Evolutionary conservation across 2,797 vertebrate genomes (phyloP).

Genomic region (Sparus aurata): DNA sequence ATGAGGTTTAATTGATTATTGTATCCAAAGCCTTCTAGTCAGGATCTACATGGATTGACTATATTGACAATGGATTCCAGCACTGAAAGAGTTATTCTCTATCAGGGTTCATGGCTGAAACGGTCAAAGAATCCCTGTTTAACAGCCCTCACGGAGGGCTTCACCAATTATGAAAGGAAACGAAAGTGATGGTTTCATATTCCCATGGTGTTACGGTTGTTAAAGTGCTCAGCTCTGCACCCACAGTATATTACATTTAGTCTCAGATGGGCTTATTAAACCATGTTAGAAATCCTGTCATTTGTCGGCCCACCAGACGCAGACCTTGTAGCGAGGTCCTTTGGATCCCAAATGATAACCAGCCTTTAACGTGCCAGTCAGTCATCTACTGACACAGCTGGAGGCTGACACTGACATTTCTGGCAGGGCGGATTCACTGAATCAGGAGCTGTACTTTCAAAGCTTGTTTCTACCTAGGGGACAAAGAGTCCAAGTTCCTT

Average conservation of each 20-base stretch:
- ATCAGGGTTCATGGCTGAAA: conserved; percentile 3
- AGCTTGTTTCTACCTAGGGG: conserved; percentile 16
- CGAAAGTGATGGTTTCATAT: conserved; percentile 45
- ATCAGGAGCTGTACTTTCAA: conserved; percentile 27
- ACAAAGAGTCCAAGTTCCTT: not conserved
- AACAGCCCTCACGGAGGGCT: conserved; percentile 27
- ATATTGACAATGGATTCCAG: not conserved
- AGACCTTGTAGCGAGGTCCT: conserved; percentile 18
- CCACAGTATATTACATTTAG: conserved; percentile 39
- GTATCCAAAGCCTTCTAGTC: not conserved
- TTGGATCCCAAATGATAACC: conserved; percentile 31
- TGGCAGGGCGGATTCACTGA: conserved; percentile 15
- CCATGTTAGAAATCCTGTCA: conserved; percentile 38
- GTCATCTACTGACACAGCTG: conserved; percentile 39
- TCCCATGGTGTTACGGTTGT: conserved; percentile 33
- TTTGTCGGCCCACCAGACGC: conserved; percentile 45
- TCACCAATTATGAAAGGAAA: conserved; percentile 25
- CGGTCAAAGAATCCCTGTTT: conserved; percentile 20
- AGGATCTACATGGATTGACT: not conserved
- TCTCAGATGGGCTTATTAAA: conserved; percentile 53
- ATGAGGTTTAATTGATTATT: not conserved
- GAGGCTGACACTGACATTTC: conserved; percentile 66
- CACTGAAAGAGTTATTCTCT: conserved; percentile 5
- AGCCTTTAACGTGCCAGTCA: conserved; percentile 56
- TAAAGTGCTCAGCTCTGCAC: conserved; percentile 27